A percentile compares a stretch with the other conserved stretches of the same genome.
Conservation (phyloP, 2,113 vertebrate species). For the Trichechus manatus region DNA sequence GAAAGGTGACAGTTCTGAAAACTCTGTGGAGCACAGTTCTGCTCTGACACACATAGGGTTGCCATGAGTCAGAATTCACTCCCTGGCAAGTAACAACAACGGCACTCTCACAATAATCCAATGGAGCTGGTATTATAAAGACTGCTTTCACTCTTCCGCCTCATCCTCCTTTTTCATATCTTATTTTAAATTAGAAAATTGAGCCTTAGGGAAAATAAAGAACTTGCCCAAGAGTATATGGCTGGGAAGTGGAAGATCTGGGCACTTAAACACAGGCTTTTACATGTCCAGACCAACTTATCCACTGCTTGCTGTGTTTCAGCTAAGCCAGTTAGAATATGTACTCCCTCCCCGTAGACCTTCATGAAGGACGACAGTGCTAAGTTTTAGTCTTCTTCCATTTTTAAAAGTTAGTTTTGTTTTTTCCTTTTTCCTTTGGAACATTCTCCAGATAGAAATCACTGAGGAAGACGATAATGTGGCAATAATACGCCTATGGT, state of each 20-base stretch:
- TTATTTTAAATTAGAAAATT: conserved; percentile 2
- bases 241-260: neutral
- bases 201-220: neutral
- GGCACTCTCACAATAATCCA: neutral
- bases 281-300: neutral
- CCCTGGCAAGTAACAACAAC: too few relatives aligned
- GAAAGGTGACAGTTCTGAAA: too few relatives aligned
- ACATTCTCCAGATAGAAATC: neutral
- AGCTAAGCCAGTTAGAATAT: neutral
- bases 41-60: too few relatives aligned
- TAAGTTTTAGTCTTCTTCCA: neutral
- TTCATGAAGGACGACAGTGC: neutral
- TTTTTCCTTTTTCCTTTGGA: neutral
- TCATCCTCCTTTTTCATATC: neutral
- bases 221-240: neutral
- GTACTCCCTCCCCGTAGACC: neutral
- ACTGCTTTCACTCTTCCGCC: neutral
- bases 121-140: neutral
- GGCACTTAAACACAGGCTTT: neutral
- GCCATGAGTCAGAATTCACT: too few relatives aligned
- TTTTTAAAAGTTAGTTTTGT: neutral
- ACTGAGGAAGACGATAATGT: neutral
- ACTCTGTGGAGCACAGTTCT: too few relatives aligned
- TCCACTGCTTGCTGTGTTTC: neutral
- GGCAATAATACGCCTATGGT: neutral